Percentiles rank a stretch among this genome's conserved stretches.
These are phyloP conservation scores for Trichogramma evanescens DNA, from an alignment of 2,888 invertebrate species.

Conservation along the genomic window DNA sequence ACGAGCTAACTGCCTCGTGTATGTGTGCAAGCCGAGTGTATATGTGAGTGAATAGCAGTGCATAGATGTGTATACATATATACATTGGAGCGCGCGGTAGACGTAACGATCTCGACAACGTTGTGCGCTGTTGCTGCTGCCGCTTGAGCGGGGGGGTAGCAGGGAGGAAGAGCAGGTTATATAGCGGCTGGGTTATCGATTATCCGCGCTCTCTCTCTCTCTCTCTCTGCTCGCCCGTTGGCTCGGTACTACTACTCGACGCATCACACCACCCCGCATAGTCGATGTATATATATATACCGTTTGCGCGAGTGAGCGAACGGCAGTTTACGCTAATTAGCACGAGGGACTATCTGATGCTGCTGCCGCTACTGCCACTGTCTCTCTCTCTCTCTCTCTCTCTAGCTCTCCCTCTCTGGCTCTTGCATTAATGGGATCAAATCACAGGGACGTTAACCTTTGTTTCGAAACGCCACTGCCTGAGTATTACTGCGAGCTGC, in stretches of 20 bases:
- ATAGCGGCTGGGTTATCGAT: constrained; percentile 29
- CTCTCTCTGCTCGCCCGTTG: background rate
- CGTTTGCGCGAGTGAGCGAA: background rate
- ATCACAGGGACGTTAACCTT: constrained; percentile 35
- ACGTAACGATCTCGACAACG: too few species aligned
- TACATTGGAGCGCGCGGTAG: too few species aligned
- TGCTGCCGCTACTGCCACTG: background rate
- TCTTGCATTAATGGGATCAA: constrained; percentile 36
- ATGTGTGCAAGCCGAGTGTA: background rate
- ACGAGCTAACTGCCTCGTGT: too few species aligned
- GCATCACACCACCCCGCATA: background rate
- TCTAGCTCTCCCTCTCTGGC: constrained; percentile 1
- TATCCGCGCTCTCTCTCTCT: constrained; percentile 20
- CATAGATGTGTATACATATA: too few species aligned
- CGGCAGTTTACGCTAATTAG: constrained; percentile 37
- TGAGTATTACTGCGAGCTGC: constrained; percentile 1
- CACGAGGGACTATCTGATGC: constrained; percentile 24
- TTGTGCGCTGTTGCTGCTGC: too few species aligned
- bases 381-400: background rate
- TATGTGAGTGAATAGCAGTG: background rate
- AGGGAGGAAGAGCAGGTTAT: too few species aligned
- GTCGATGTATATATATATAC: background rate
- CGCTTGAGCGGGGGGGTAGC: too few species aligned
- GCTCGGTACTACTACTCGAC: background rate
- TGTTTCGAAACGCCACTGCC: constrained; percentile 28